Evolutionary conservation across 2,888 invertebrate genomes (phyloP).

Genomic region (Melinaea marsaeus): DNA sequence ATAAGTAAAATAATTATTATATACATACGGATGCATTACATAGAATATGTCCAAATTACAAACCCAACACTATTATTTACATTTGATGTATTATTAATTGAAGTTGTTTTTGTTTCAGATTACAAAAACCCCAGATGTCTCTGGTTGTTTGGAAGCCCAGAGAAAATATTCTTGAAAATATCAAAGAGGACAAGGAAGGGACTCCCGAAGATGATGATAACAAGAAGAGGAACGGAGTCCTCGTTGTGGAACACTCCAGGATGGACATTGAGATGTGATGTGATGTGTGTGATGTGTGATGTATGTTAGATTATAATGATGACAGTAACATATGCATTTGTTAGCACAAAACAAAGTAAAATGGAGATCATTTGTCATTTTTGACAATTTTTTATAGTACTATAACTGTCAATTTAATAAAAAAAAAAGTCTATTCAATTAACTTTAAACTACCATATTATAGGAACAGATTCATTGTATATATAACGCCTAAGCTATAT

Average conservation of each 20-base stretch:
- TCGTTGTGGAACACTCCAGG: constrained; percentile 46
- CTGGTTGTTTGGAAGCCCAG: constrained; percentile 90
- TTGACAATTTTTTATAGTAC: too few relatives aligned
- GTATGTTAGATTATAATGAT: constrained; percentile 4
- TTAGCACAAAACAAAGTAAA: neutral
- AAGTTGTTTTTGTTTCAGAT: constrained; percentile 50
- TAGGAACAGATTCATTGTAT: too few relatives aligned
- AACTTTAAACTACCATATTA: too few relatives aligned
- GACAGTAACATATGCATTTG: neutral
- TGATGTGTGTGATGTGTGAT: neutral
- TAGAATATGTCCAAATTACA: too few relatives aligned
- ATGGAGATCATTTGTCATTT: too few relatives aligned
- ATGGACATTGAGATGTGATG: constrained; percentile 69
- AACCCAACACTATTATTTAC: too few relatives aligned
- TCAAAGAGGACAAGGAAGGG: constrained; percentile 48
- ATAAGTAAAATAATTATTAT: neutral
- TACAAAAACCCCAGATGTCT: constrained; percentile 86
- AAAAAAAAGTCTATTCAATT: too few relatives aligned
- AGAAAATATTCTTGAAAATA: constrained; percentile 63
- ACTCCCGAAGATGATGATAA: constrained; percentile 42
- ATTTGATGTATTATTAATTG: too few relatives aligned
- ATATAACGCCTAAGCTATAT: too few relatives aligned
- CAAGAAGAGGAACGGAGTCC: constrained; percentile 53
- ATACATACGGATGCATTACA: too few relatives aligned
- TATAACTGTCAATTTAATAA: too few relatives aligned